A percentile compares a stretch with the other conserved stretches of the same genome.
Conservation (phyloP, 2,113 vertebrate genomes). For the Danionella cerebrum region DNA sequence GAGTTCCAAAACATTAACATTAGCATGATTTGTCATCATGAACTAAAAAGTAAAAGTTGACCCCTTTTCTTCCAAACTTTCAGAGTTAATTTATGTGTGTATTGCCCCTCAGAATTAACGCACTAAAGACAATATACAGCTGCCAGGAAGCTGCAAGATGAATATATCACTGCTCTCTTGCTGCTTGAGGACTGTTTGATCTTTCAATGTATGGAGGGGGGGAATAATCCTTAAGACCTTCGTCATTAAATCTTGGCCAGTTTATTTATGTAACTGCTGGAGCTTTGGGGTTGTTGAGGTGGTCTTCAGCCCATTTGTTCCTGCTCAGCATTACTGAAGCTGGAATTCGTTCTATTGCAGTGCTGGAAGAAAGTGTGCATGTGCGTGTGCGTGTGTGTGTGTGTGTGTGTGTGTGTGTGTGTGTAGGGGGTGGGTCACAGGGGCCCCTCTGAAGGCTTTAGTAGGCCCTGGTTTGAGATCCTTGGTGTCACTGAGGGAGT, state of each 20-base stretch:
- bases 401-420: too few relatives aligned
- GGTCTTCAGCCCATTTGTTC: conserved; percentile 53
- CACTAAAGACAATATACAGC: conserved; percentile 52
- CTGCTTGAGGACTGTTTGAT: conserved; percentile 35
- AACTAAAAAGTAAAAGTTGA: neutral
- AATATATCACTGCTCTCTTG: neutral
- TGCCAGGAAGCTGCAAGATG: conserved; percentile 16
- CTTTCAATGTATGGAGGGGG: conserved; percentile 43
- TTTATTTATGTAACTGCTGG: conserved; percentile 61
- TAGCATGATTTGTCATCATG: neutral
- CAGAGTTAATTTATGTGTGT: neutral
- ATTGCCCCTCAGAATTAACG: neutral
- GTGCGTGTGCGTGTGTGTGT: too few relatives aligned
- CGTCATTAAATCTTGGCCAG: conserved; percentile 53
- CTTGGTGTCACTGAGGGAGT: conserved; percentile 24
- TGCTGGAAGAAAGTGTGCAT: too few relatives aligned
- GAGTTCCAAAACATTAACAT: neutral
- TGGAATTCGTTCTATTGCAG: conserved; percentile 52
- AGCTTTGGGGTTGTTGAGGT: conserved; percentile 44
- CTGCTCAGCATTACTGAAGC: conserved; percentile 31
- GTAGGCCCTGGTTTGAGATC: conserved; percentile 11
- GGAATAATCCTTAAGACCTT: conserved; percentile 34
- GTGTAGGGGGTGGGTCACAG: conserved; percentile 27
- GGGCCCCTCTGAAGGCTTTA: conserved; percentile 36
- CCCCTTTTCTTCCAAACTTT: neutral